These are phyloP conservation scores for Melipona bicolor DNA, from an alignment of 2,888 invertebrate genomes.

Conservation along the genomic window DNA sequence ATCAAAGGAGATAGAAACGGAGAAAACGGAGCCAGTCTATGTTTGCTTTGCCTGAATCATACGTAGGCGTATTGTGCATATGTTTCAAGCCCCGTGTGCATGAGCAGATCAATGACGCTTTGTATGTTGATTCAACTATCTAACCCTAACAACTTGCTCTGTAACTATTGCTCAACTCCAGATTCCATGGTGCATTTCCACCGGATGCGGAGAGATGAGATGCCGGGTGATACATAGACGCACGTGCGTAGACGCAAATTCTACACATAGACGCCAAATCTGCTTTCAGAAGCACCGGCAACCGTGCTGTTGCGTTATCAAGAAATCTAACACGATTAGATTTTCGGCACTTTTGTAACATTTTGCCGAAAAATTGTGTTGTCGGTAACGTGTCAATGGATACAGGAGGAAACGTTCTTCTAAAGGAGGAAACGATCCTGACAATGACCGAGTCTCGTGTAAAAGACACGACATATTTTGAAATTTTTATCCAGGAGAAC, in stretches of 20 bases:
- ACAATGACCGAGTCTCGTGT: neutral
- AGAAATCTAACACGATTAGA: neutral
- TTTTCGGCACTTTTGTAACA: neutral
- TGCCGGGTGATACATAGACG: neutral
- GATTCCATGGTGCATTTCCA: conserved; percentile 68
- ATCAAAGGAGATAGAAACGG: conserved; percentile 41
- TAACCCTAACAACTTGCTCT: conserved; percentile 59
- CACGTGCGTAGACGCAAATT: neutral
- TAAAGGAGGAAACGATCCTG: neutral
- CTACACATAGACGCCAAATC: conserved; percentile 17
- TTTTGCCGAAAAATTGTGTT: neutral
- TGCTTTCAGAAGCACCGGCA: conserved; percentile 27
- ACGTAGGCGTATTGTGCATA: conserved; percentile 38
- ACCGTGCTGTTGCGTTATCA: conserved; percentile 3
- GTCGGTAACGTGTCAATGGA: neutral
- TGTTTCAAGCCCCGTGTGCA: conserved; percentile 48
- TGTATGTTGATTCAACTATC: conserved; percentile 60
- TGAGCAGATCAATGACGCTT: conserved; percentile 56
- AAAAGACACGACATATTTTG: neutral
- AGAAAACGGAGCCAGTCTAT: conserved; percentile 33
- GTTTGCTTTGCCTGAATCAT: conserved; percentile 43
- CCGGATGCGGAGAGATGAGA: conserved; percentile 61
- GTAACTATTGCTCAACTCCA: conserved; percentile 68
- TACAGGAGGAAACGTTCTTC: neutral
- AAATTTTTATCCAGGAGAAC: neutral